Base-by-base conservation (phyloP, 2,888 invertebrate genomes). In the Leucophenga montana region DNA sequence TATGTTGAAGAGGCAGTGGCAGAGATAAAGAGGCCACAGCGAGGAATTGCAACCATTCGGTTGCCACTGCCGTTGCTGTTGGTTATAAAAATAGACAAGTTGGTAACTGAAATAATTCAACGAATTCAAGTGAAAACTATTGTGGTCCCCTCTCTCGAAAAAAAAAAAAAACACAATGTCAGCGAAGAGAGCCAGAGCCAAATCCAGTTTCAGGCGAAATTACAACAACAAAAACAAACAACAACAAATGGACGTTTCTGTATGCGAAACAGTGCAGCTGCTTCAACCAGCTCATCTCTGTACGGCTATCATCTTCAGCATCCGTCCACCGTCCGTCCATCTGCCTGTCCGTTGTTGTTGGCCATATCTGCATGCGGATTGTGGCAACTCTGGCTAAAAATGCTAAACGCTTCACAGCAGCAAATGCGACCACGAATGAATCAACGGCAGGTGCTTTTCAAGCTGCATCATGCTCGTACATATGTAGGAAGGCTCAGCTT, bases 11-110 rank as follows among this genome's bases (percentile, higher is more conserved):
- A 33, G 61, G 44, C 39, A 33, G 46, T 31, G 20, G 44, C 44
- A 39, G 18, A 62, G 18, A 22, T 62, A 75, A 78, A 83, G 82
- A 48, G 50, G 27, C 22, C 65, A 20, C 27, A 59, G 18, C 50
- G 14, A 22, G 22, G 20, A 18, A 54, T 9, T 20, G 20, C 20
- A 22, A 54, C 54, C 54, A 54, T 18, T 11, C 39, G 9, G 3
- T 33, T n/a, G n/a, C 57, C 4, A 22, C 39, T n/a, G 53, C 33
- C n/a, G 22, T 57, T 11, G 62, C 46, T 62, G 62, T 14, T 33
- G 53, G 62, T 64, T 64, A 46, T 46, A 64, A 46, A 64, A 64
- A 64, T 64, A 64, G 33, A 53, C 27, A 66, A 53, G 44, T 68
- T 68, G 48, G 61, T 14, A 68, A 61, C 62, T 66, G 56, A 70